Evolutionary conservation across 2,797 vertebrate genomes (phyloP).

Genomic region (Amblyraja radiata): DNA sequence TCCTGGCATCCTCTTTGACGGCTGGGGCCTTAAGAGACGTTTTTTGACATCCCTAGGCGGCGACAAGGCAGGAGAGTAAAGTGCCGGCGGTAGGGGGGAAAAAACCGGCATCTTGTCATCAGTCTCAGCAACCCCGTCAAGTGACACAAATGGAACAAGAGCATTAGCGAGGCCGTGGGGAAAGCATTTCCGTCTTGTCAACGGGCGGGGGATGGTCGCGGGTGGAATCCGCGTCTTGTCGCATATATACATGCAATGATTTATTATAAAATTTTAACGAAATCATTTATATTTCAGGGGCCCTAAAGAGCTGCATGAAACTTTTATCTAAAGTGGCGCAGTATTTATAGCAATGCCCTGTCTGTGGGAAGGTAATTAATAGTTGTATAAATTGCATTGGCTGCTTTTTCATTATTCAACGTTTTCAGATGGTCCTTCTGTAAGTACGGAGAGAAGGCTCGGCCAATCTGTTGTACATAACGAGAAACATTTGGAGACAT

Average conservation of each 20-base stretch:
- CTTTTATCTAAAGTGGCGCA: slow-evolving; percentile 67
- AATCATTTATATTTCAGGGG: slow-evolving; percentile 79
- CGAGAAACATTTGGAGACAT: not conserved
- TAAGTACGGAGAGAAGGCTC: not conserved
- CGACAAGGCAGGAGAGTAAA: slow-evolving; percentile 16
- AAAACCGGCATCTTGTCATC: not conserved
- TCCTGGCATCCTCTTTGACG: slow-evolving; percentile 27
- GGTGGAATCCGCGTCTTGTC: slow-evolving; percentile 46
- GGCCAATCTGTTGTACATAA: not conserved
- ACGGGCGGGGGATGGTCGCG: slow-evolving; percentile 24
- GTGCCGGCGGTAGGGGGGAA: not conserved
- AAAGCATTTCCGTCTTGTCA: slow-evolving; percentile 43
- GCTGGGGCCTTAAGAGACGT: not conserved
- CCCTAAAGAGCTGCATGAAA: slow-evolving; percentile 75
- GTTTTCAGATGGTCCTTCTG: slow-evolving; percentile 23
- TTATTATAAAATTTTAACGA: slow-evolving; percentile 75
- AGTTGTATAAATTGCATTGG: slow-evolving; percentile 59
- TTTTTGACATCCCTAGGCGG: slow-evolving; percentile 24
- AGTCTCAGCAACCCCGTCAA: slow-evolving; percentile 38
- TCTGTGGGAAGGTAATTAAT: slow-evolving; percentile 65
- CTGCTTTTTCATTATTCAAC: slow-evolving; percentile 40
- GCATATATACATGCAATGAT: slow-evolving; percentile 59
- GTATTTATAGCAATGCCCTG: slow-evolving; percentile 59
- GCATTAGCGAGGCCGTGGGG: slow-evolving; percentile 40
- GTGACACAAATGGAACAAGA: slow-evolving; percentile 39